Conservation (phyloP, 2,888 invertebrate species). For the Ptilodon capucinus region DNA sequence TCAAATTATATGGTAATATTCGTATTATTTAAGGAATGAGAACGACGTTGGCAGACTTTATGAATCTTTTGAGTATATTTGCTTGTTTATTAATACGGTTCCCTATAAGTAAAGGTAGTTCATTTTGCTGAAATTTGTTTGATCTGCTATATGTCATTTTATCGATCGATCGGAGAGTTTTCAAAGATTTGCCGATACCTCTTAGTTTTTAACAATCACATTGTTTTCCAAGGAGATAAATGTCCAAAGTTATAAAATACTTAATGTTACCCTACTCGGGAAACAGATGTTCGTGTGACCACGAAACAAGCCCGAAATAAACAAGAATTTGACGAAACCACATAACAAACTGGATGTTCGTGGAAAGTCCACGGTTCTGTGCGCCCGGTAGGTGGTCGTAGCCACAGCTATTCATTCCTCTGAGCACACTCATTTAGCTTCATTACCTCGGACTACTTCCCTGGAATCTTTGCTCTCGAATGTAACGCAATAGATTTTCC, state of each 20-base stretch:
- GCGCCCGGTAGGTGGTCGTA: conserved; percentile 11
- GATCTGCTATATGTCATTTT: conserved; percentile 4
- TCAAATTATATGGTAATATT: conserved; percentile 23
- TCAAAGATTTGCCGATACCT: no score
- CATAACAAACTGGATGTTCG: conserved; percentile 17
- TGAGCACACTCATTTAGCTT: conserved; percentile 37
- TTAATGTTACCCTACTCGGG: background rate
- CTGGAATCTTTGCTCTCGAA: conserved; percentile 19
- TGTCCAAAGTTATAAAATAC: no score
- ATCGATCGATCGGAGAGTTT: no score
- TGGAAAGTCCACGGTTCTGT: conserved; percentile 16
- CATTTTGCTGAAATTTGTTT: background rate
- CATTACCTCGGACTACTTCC: conserved; percentile 28
- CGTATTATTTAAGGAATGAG: conserved; percentile 19
- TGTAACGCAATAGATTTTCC: conserved; percentile 12
- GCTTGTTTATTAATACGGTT: background rate
- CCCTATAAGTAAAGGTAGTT: no score
- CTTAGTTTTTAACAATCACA: no score
- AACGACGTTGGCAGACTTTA: conserved; percentile 12
- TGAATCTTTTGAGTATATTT: conserved; percentile 22
- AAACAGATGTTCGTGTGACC: background rate
- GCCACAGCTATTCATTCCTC: conserved; percentile 31
- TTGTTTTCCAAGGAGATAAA: no score
- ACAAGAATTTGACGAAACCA: conserved; percentile 14
- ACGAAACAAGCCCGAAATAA: conserved; percentile 4